Base-by-base conservation (phyloP, 1,140 invertebrate genomes). In the Eufriesea mexicana region DNA sequence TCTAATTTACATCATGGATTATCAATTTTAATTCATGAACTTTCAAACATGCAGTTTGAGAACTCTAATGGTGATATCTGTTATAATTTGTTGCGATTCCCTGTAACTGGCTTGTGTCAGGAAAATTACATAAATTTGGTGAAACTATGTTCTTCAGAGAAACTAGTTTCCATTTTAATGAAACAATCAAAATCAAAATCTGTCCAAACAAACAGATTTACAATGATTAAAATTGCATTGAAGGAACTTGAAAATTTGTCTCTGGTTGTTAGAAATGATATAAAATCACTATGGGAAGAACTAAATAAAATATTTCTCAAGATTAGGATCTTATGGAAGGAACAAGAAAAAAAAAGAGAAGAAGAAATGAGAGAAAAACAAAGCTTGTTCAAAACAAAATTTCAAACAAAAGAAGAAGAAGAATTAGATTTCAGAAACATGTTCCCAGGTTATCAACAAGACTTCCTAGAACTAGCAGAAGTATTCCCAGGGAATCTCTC, bases 381-480 rank as follows among this genome's bases (percentile, higher is more conserved):
- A 70, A 97, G 96, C 88, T 92, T 99, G 16, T 99, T 98, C 93
- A 96, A 96, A 79, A 97, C 96, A 51, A 98, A 97, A 10, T 45
- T 95, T 95, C 89, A 95, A 95, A 71, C 95, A 96, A 83, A 94
- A 10, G 98, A 98, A 84, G 97, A 98, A 64, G 96, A 97, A 84
- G 95, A 96, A 79, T 95, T 96, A 1, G 62, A 82, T 10, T 82
- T 25, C 23, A 49, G 20, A 23, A 93, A 96, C 89, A 94, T 97
- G 84, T 99, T 99, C 89, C 98, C 98, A 0, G 96, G 96, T 0
- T 96, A 96, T 90, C 94, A 96, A 7, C 95, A 97, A 7, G 74
- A 78, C 18, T 83, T 96, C 62, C 90, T 95, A 45, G 97, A 98
- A 89, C 96, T 99, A 16, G 93, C 94, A 73, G 92, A 96, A 90